phyloP scores from a whole-genome alignment of 2,797 vertebrate species.

The Macropus fuliginosus region DNA sequence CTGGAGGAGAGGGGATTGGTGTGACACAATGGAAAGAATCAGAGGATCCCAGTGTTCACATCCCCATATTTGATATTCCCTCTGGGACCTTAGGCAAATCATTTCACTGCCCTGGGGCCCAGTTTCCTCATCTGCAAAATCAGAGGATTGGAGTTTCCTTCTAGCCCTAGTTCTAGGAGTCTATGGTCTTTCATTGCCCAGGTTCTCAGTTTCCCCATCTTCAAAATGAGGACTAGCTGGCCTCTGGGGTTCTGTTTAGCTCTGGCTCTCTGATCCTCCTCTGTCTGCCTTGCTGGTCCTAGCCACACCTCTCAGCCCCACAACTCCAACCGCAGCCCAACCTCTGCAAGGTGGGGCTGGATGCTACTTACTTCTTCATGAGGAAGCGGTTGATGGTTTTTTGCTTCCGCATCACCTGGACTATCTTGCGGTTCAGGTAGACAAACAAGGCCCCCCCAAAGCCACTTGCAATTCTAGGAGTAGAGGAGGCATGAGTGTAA shows the following conservation, averaged over 20 bases:
- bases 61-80: neutral
- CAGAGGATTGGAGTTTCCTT: neutral
- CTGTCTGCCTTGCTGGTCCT: neutral
- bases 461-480: conserved; percentile 93
- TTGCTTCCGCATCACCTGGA: conserved; percentile 97
- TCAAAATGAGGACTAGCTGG: no score
- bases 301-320: no score
- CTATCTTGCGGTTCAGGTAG: conserved; percentile 96
- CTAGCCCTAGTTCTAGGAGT: neutral
- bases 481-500: conserved; percentile 22
- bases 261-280: neutral
- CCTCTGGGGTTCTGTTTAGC: neutral
- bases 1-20: neutral
- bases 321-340: no score
- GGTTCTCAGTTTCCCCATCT: neutral
- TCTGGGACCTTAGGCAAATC: neutral
- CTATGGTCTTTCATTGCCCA: no score
- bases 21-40: neutral
- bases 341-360: accelerated
- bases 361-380: conserved; percentile 95
- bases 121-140: neutral
- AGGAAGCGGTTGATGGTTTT: conserved; percentile 98
- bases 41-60: neutral
- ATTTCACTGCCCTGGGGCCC: neutral
- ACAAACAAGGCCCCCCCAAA: conserved; percentile 96